A percentile compares a stretch with the other conserved stretches of the same genome.
Evolutionary conservation across 2,888 invertebrate species (phyloP).

Genomic region (Merodon equestris): DNA sequence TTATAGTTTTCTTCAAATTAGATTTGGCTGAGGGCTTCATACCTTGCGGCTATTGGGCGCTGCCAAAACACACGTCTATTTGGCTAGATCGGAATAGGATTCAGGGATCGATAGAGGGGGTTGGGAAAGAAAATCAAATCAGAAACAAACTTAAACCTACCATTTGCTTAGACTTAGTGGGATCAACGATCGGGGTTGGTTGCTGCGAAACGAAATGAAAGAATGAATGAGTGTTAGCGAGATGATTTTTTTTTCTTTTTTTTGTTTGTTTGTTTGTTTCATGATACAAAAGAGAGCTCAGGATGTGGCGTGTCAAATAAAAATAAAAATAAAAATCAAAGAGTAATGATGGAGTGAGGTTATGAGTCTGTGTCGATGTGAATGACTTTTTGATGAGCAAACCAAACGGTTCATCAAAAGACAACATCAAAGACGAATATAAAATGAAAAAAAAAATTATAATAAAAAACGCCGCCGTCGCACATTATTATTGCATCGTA

Average conservation of each 20-base stretch:
- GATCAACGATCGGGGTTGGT: constrained; percentile 82
- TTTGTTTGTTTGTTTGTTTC: constrained; percentile 44
- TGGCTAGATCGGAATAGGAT: neutral
- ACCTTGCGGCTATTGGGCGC: too few relatives aligned
- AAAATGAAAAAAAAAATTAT: constrained; percentile 5
- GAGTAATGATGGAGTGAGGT: too few relatives aligned
- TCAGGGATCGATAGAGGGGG: neutral
- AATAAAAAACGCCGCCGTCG: neutral
- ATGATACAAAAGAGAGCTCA: constrained; percentile 50
- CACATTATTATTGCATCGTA: neutral
- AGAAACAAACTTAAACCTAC: constrained; percentile 80
- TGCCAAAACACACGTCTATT: too few relatives aligned
- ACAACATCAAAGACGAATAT: constrained; percentile 9
- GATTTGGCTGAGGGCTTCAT: too few relatives aligned
- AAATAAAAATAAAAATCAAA: constrained; percentile 13
- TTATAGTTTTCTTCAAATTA: too few relatives aligned
- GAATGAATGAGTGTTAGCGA: constrained; percentile 71
- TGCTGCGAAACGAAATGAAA: constrained; percentile 80
- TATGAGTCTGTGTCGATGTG: too few relatives aligned
- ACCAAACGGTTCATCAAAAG: constrained; percentile 51
- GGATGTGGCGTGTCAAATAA: constrained; percentile 47
- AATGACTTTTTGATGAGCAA: constrained; percentile 45
- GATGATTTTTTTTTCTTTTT: constrained; percentile 76
- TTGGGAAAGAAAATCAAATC: constrained; percentile 46
- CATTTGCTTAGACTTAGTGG: constrained; percentile 83